phyloP scores from a whole-genome alignment of 2,888 invertebrate genomes.

The Agrotis ipsilon region DNA sequence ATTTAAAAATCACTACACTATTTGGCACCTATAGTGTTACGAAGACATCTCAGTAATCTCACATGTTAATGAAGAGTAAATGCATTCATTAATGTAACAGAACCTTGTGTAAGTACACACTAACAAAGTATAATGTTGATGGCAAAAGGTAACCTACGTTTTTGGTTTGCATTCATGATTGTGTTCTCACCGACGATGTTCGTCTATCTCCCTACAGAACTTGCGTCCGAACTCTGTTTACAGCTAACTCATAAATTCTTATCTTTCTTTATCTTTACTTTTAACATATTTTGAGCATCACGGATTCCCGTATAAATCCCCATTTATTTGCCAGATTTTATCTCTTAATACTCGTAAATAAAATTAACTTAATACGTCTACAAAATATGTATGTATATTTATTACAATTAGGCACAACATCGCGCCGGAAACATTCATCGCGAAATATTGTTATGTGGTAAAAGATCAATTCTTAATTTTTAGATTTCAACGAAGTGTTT shows the following conservation, averaged over 20 bases:
- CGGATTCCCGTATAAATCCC: slow-evolving; percentile 77
- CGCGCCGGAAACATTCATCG: slow-evolving; percentile 89
- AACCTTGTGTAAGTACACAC: slow-evolving; percentile 79
- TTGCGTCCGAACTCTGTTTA: slow-evolving; percentile 74
- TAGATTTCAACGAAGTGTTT: slow-evolving; percentile 86
- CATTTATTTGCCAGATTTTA: slow-evolving; percentile 85
- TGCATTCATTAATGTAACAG: slow-evolving; percentile 76
- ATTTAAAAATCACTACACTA: slow-evolving; percentile 84
- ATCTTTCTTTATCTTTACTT: slow-evolving; percentile 76
- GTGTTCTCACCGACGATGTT: slow-evolving; percentile 72
- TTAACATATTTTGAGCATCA: slow-evolving; percentile 87
- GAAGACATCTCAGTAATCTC: slow-evolving; percentile 77
- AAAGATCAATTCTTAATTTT: slow-evolving; percentile 88
- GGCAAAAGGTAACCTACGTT: slow-evolving; percentile 90
- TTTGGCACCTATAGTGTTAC: slow-evolving; percentile 89
- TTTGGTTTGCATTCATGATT: slow-evolving; percentile 87
- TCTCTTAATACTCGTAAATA: slow-evolving; percentile 87
- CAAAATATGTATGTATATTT: slow-evolving; percentile 87
- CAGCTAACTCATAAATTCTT: slow-evolving; percentile 80
- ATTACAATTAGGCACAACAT: slow-evolving; percentile 86
- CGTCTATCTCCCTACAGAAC: slow-evolving; percentile 65
- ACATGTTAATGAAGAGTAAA: slow-evolving; percentile 69
- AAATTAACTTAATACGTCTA: slow-evolving; percentile 88
- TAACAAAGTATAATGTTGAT: slow-evolving; percentile 84
- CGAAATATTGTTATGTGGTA: slow-evolving; percentile 90